Percentiles rank a stretch among this genome's conserved stretches.
These are phyloP conservation scores for Rhodeus uyekii DNA, from an alignment of 2,797 vertebrate species.

Conservation along the genomic window DNA sequence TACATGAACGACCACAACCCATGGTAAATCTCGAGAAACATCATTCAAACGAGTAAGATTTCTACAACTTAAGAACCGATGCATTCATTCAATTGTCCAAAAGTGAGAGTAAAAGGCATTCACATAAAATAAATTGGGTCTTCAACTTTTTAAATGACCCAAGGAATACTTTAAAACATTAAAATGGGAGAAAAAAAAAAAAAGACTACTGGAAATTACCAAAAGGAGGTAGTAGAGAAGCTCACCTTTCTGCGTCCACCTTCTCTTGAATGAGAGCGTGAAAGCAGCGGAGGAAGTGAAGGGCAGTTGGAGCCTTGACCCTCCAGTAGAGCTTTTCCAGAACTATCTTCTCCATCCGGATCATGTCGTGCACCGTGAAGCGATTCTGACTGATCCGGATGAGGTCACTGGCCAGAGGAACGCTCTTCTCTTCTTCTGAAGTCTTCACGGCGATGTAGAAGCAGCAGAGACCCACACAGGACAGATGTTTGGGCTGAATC, in stretches of 20 bases:
- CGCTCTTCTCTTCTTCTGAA: constrained; percentile 88
- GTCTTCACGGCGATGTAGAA: constrained; percentile 93
- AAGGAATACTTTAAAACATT: too few species aligned
- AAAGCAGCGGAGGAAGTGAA: constrained; percentile 89
- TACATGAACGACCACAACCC: not conserved
- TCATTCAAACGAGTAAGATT: not conserved
- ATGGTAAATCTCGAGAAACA: not conserved
- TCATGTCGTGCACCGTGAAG: constrained; percentile 94
- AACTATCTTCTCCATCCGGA: constrained; percentile 97
- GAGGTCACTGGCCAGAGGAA: constrained; percentile 90
- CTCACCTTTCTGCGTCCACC: constrained; percentile 84
- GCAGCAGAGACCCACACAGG: constrained; percentile 94
- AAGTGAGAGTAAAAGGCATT: not conserved
- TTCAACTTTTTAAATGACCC: too few species aligned
- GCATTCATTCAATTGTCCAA: not conserved
- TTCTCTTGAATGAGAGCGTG: constrained; percentile 81
- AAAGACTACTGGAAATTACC: too few species aligned
- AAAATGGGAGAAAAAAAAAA: too few species aligned
- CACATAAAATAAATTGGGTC: too few species aligned
- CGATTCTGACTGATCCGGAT: constrained; percentile 95
- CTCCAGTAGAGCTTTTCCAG: constrained; percentile 93
- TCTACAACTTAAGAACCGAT: not conserved
- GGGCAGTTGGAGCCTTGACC: constrained; percentile 88
- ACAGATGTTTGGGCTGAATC: constrained; percentile 94
- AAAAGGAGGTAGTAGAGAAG: too few species aligned